Percentiles rank a stretch among this genome's conserved stretches.
phyloP scores from a whole-genome alignment of 2,797 vertebrate genomes.

The Hylomyscus alleni region DNA sequence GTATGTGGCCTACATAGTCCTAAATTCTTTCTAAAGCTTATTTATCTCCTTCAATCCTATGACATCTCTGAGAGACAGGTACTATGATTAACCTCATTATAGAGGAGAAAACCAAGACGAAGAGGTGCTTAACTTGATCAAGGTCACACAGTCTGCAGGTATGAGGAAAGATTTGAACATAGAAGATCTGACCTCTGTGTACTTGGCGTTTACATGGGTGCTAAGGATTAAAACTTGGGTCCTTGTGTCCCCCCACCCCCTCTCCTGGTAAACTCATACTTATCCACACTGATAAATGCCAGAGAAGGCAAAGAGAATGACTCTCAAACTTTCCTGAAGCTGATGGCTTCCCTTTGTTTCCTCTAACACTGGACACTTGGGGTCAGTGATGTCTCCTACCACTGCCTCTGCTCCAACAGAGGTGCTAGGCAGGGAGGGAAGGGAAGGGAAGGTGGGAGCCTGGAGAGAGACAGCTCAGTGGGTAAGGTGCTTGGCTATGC shows the following conservation, averaged over 20 bases:
- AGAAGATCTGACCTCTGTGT: background rate
- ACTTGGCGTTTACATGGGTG: too few species aligned
- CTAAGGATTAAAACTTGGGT: background rate
- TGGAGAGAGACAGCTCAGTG: background rate
- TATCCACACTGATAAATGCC: background rate
- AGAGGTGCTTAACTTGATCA: constrained; percentile 5
- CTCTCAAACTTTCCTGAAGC: background rate
- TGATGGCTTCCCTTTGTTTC: background rate
- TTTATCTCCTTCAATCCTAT: background rate
- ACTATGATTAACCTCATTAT: background rate
- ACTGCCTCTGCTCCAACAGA: background rate
- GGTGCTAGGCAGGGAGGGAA: background rate
- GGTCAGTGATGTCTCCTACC: background rate
- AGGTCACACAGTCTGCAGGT: background rate
- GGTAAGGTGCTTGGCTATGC: background rate
- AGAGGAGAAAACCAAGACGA: constrained; percentile 14
- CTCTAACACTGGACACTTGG: background rate
- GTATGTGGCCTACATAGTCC: too few species aligned
- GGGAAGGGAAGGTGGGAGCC: background rate
- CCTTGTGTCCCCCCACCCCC: background rate
- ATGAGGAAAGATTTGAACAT: background rate
- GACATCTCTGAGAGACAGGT: background rate
- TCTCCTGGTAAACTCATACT: background rate
- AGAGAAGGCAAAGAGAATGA: background rate
- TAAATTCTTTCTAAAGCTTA: background rate